phyloP scores from a whole-genome alignment of 2,888 invertebrate species.

The Tetragonula carbonaria region DNA sequence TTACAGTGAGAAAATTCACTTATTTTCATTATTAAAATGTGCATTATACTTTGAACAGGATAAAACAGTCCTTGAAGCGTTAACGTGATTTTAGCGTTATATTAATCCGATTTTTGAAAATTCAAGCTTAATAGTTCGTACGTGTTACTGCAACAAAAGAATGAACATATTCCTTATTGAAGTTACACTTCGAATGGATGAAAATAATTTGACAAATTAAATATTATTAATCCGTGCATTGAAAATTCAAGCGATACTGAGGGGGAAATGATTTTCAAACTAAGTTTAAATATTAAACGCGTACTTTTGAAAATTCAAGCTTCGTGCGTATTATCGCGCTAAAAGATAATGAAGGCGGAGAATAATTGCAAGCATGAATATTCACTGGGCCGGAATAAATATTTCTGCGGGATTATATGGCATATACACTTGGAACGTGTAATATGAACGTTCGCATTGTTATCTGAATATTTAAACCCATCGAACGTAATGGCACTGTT shows the following conservation, averaged over 20 bases:
- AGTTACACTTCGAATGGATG: background rate
- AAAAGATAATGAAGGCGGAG: background rate
- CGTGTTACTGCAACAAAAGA: no score
- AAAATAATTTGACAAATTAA: no score
- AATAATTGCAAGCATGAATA: background rate
- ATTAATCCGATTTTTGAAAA: no score
- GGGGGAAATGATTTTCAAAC: background rate
- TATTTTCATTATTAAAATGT: background rate
- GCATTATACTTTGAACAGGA: fast-evolving
- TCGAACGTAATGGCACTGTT: background rate
- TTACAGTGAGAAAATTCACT: background rate
- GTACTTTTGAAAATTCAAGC: background rate
- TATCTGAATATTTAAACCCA: background rate
- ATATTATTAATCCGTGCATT: no score
- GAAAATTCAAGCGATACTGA: no score
- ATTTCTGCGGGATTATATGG: background rate
- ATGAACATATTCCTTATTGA: no score
- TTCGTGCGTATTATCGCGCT: background rate
- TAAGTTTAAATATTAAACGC: background rate
- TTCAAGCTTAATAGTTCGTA: no score
- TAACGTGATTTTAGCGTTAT: no score
- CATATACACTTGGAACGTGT: background rate
- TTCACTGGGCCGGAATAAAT: background rate
- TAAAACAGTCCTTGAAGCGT: no score
- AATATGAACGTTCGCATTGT: no score